These are phyloP conservation scores for Alligator sinensis DNA, from an alignment of 2,113 vertebrate genomes.

Conservation along the genomic window DNA sequence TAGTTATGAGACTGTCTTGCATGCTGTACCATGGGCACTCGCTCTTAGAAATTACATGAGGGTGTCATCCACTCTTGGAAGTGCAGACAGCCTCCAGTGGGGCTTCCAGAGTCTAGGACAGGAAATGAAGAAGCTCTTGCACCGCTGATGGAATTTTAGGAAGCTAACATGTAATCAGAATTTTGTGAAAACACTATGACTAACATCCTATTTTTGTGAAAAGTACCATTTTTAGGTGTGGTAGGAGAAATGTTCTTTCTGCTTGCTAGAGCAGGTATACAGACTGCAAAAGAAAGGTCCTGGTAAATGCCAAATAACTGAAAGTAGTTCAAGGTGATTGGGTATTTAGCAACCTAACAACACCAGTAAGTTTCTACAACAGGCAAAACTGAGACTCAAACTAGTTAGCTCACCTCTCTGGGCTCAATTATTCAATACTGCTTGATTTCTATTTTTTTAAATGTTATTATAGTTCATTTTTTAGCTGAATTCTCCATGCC, in stretches of 20 bases:
- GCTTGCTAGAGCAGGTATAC: slow-evolving; percentile 64
- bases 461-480: not conserved
- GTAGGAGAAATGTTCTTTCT: slow-evolving; percentile 47
- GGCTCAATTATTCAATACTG: not conserved
- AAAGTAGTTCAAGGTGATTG: slow-evolving; percentile 19
- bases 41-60: not conserved
- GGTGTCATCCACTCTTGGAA: rapidly evolving
- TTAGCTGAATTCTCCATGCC: not conserved
- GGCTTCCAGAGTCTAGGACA: slow-evolving; percentile 27
- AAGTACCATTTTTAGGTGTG: slow-evolving; percentile 60
- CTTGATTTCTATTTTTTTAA: not conserved
- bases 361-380: slow-evolving; percentile 8
- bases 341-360: slow-evolving; percentile 27
- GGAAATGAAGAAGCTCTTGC: slow-evolving; percentile 49
- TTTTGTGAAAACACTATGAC: slow-evolving; percentile 35
- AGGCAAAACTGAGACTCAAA: slow-evolving; percentile 13
- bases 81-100: not conserved
- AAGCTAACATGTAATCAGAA: slow-evolving; percentile 64
- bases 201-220: slow-evolving; percentile 39
- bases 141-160: slow-evolving; percentile 48
- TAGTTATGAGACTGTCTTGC: too few species aligned
- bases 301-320: slow-evolving; percentile 33
- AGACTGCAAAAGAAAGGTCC: slow-evolving; percentile 36
- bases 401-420: not conserved
- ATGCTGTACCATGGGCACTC: too few species aligned